These are phyloP conservation scores for Petrocephalus sullivani DNA, from an alignment of 2,797 vertebrate species.

Conservation along the genomic window DNA sequence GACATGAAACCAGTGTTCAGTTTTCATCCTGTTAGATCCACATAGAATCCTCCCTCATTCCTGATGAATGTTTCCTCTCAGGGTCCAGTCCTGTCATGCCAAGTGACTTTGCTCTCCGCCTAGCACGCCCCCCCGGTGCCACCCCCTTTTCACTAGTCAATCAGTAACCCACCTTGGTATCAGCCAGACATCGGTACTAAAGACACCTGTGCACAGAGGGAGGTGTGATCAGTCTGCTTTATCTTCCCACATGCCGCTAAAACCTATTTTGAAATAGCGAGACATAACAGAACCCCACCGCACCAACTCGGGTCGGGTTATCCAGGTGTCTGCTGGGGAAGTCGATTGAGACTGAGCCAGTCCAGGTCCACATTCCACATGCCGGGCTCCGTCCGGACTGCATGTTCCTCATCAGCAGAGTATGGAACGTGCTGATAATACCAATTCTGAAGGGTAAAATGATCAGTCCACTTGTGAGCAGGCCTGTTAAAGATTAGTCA, in stretches of 20 bases:
- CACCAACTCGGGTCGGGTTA: background rate
- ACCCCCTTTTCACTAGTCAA: background rate
- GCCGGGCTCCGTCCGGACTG: background rate
- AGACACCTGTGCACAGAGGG: background rate
- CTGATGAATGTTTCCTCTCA: background rate
- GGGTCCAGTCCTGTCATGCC: background rate
- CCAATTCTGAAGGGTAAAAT: background rate
- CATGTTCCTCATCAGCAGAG: background rate
- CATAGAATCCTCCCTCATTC: background rate
- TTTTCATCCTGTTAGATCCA: background rate
- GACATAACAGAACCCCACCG: background rate
- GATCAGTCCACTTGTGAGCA: background rate
- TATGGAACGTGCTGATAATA: background rate
- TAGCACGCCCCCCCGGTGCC: background rate
- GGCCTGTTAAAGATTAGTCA: background rate
- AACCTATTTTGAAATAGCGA: background rate
- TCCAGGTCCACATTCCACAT: constrained; percentile 4
- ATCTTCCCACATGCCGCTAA: background rate
- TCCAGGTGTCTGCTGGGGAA: background rate
- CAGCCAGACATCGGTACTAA: background rate
- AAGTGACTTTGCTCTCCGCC: background rate
- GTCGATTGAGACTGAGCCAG: background rate
- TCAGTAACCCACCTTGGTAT: background rate
- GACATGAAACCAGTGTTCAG: background rate
- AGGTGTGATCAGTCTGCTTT: background rate